Evolutionary conservation across 1,140 invertebrate species (phyloP).

Genomic region (Aphaenogaster rudis): DNA sequence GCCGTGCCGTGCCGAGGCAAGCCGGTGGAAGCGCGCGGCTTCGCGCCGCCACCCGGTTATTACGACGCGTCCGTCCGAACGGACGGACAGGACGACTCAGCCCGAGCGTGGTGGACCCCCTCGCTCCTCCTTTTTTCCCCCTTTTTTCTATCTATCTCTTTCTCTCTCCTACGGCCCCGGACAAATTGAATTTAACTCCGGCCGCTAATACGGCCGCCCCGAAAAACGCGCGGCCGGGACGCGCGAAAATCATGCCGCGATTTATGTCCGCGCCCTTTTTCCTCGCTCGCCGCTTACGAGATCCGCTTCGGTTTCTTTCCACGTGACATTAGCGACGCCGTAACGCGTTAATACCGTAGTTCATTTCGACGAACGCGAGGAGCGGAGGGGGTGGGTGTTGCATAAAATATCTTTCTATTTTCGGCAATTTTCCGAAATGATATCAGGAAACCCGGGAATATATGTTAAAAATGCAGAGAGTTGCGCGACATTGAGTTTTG

Average conservation of each 20-base stretch:
- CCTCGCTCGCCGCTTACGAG: not conserved
- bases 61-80: conserved; percentile 33
- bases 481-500: not conserved
- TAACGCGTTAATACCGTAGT: not conserved
- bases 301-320: conserved; percentile 13
- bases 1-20: not conserved
- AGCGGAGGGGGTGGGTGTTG: not conserved
- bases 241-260: conserved; percentile 71
- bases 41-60: conserved; percentile 40
- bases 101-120: not conserved
- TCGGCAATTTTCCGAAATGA: not conserved
- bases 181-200: conserved; percentile 75
- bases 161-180: conserved; percentile 41
- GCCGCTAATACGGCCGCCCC: conserved; percentile 64
- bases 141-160: not conserved
- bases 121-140: not conserved
- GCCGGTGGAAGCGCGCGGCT: conserved; percentile 9
- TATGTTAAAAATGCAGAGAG: not conserved
- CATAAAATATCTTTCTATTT: not conserved
- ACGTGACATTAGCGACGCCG: not conserved
- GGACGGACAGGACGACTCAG: conserved; percentile 29
- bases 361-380: not conserved
- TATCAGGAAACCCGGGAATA: not conserved
- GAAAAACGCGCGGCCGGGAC: conserved; percentile 65
- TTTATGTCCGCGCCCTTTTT: conserved; percentile 56